Evolutionary conservation across 2,113 vertebrate genomes (phyloP).

Genomic region (Halichoerus grypus): DNA sequence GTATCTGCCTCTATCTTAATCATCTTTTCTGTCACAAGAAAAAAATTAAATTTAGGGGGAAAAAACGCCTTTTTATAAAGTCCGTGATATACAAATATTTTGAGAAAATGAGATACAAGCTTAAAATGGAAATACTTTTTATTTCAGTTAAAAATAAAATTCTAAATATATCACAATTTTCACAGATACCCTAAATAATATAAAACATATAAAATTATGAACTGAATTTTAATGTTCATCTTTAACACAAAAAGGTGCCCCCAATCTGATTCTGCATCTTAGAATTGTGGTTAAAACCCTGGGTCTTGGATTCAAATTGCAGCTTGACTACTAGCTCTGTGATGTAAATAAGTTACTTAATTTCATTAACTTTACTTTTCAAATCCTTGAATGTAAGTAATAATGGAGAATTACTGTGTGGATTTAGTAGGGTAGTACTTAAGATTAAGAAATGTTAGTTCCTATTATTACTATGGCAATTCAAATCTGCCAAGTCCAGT

Average conservation of each 20-base stretch:
- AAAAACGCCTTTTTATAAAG: not conserved
- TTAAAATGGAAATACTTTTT: not conserved
- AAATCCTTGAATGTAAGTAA: not conserved
- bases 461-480: not conserved
- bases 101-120: not conserved
- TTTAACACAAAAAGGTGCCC: not conserved
- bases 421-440: not conserved
- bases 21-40: not conserved
- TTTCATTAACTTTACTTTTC: slow-evolving; percentile 25
- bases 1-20: not conserved
- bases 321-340: not conserved
- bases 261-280: not conserved
- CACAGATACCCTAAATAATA: slow-evolving; percentile 18
- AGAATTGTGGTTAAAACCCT: not conserved
- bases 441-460: not conserved
- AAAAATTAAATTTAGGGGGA: not conserved
- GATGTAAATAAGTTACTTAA: not conserved
- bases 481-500: not conserved
- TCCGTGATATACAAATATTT: not conserved
- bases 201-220: not conserved
- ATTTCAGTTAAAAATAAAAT: slow-evolving; percentile 13
- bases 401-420: not conserved
- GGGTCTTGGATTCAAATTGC: slow-evolving; percentile 22
- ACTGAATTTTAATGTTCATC: not conserved
- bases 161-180: slow-evolving; percentile 19